Percentiles rank a stretch among this genome's conserved stretches.
Evolutionary conservation across 2,113 vertebrate species (phyloP).

Genomic region (Lanius ludovicianus): DNA sequence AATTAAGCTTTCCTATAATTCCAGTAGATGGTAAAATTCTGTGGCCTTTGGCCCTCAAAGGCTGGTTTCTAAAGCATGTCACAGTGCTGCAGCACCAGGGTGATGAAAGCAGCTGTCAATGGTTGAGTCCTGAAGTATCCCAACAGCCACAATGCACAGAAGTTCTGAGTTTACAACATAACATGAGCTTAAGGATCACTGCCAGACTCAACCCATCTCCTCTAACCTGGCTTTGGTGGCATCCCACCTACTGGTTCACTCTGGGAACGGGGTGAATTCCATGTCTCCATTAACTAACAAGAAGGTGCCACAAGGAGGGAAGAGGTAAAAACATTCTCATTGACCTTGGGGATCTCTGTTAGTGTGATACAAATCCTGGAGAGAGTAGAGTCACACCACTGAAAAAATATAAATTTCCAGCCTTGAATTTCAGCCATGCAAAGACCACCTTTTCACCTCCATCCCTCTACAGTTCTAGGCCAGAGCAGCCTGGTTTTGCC

Average conservation of each 20-base stretch:
- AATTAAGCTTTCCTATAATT: background rate
- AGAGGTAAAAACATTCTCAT: background rate
- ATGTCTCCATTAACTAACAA: background rate
- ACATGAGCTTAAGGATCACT: background rate
- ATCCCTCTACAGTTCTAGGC: background rate
- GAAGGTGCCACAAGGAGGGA: background rate
- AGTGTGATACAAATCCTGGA: background rate
- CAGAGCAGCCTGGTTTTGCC: background rate
- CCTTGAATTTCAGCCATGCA: background rate
- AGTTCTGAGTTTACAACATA: background rate
- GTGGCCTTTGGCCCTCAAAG: background rate
- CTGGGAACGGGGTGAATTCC: background rate
- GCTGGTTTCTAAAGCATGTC: background rate
- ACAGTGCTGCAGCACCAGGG: background rate
- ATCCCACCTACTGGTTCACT: background rate
- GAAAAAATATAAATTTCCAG: background rate
- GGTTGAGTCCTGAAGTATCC: background rate
- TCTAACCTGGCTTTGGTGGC: background rate
- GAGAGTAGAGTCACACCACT: background rate
- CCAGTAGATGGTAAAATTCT: background rate
- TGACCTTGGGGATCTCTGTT: background rate
- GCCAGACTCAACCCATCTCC: background rate
- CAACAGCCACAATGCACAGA: background rate
- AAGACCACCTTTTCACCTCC: background rate
- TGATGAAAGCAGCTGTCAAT: rapidly evolving